Evolutionary conservation across 2,888 invertebrate genomes (phyloP), one percentile per base, ranked within the genome.

Genomic region (Drosophila paramelanica): DNA sequence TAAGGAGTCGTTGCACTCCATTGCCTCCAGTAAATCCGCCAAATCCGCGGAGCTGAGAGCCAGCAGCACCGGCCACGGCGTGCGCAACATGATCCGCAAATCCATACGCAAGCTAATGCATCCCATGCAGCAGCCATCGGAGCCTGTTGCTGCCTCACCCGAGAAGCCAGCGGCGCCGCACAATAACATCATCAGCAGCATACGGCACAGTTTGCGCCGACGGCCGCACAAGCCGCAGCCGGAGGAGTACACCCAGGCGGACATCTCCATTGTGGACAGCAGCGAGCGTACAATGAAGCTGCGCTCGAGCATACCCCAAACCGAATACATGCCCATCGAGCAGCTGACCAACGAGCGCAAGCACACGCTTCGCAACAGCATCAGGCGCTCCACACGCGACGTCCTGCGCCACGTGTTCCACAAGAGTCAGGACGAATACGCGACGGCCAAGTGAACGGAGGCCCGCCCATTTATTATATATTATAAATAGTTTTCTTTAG

Each of bases 321-420:
- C 84, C 1, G 90, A 90, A 55, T 90, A 89, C 65, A 81, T 90
- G 51, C 82, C 77, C 79, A 86, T 88, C 52, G 89, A 90, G 39
- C 88, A 90, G 62, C 61, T 90, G 33, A 86, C 87, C 25, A 88
- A 82, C 25, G 91, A 91, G 49, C 89, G 76, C 70, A 92, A 91
- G 59, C 79, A 86, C n/a, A 85, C 89, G n/a, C 55, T 92, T 31
- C 81, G 92, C 8, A 90, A 81, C 36, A 92, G 91, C 65, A 81
- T 92, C 25, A 71, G 91, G 2, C 89, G 87, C 8, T 91, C 92
- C 5, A 91, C 92, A 4, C 86, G 91, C 13, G 91, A 89, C 45
- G 89, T 92, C n/a, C 65, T 86, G 46, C 90, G 91, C n/a, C 91
- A 92, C 59, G 87, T 92, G 51, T 92, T 92, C 75, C 89, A 92